These are phyloP conservation scores for human (Homo sapiens) DNA, from an alignment of 2,113 vertebrate genomes.

Conservation along the genomic window DNA sequence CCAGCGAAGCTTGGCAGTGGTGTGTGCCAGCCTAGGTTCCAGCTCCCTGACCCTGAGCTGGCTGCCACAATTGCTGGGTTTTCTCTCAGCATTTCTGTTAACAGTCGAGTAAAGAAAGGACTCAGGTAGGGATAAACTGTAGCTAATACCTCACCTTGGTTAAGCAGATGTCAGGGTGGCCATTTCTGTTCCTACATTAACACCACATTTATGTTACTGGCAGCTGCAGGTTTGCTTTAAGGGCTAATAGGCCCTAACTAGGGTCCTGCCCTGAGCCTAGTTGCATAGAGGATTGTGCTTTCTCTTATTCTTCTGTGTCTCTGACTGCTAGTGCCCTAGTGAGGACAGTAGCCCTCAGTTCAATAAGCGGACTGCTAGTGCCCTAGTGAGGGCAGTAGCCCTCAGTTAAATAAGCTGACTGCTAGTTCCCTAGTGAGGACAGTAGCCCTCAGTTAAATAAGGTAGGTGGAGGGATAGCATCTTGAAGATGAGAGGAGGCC, in stretches of 20 bases:
- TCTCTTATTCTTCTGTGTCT: background rate
- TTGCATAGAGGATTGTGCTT: background rate
- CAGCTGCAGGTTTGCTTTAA: background rate
- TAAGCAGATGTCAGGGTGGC: background rate
- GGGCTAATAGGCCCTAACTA: background rate
- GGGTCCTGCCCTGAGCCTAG: background rate
- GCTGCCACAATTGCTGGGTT: background rate
- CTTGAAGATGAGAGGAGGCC: background rate
- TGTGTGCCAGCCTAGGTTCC: background rate
- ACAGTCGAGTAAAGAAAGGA: background rate
- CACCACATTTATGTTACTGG: background rate
- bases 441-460: background rate
- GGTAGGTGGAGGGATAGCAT: no score
- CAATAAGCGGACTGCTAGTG: background rate
- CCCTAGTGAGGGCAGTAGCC: background rate
- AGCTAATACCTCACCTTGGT: background rate
- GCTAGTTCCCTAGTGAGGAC: no score
- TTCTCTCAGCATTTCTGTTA: background rate
- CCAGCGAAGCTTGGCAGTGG: background rate
- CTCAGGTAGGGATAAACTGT: background rate
- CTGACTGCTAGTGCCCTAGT: background rate
- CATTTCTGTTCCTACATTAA: background rate
- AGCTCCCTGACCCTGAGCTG: background rate
- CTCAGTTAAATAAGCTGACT: background rate
- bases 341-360: background rate